Evolutionary conservation across 2,888 invertebrate species (phyloP), one percentile per base, ranked within the genome.

Genomic region (Dasypogon diadema): DNA sequence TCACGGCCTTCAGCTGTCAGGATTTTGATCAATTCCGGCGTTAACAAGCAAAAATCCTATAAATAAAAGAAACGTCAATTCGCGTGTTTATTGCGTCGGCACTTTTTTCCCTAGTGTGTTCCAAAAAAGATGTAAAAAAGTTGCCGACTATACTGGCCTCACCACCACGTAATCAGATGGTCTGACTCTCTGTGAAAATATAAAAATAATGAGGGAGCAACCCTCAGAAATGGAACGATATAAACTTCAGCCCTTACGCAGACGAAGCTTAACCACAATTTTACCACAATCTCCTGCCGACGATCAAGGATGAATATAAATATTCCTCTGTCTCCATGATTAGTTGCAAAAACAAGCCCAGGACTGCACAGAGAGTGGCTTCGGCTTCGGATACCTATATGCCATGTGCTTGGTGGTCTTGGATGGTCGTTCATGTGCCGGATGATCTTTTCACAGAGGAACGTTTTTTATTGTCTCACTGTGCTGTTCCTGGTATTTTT

Each of bases 221-320:
- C 70, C 70, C 54, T 16, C 10, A 14, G 70, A 24, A 16, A 21
- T 70, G 12, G 70, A 34, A 54, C 30, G 26, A 16, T 12, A 34
- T 30, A 54, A 70, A 70, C 26, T 21, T 70, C 24, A 46, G 54
- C 22, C 30, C 54, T 54, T 46, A 34, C 74, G 58, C 58, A 74
- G 74, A 74, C 74, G 34, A 21, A 46, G 26, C 65, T 70, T 54
- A 37, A 73, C 77, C 75, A 77, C 77, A 77, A 76, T 77, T 75
- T 77, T 16, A 22, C 77, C 77, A 76, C 77, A 76, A 77, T 77
- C 77, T 77, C 60, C 26, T 65, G 74, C 77, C 75, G 77, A 76
- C 77, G 70, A 77, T 77, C 77, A 74, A 75, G 77, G 75, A 76
- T 76, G 77, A 76, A 74, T 76, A 74, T 77, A 77, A 77, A 77